These are phyloP conservation scores for Origma solitaria DNA, from an alignment of 2,113 vertebrate species.

Conservation along the genomic window DNA sequence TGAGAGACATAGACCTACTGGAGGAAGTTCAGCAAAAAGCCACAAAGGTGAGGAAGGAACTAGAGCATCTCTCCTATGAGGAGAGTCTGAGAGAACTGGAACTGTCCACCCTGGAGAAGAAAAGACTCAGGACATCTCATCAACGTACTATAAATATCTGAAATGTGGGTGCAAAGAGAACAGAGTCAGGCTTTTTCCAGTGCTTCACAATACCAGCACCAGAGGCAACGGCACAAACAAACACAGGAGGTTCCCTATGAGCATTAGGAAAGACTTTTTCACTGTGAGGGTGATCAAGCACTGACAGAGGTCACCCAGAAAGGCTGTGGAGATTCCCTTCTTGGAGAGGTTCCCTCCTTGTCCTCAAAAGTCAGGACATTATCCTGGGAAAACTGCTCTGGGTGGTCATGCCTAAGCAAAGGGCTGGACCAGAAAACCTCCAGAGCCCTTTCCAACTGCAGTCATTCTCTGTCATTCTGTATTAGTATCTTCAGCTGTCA, in stretches of 20 bases:
- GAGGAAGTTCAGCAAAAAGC: not conserved
- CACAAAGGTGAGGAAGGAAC: not conserved
- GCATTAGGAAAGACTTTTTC: not conserved
- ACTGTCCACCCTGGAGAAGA: not conserved
- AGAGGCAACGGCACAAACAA: not conserved
- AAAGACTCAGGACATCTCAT: not conserved
- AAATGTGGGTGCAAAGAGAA: not conserved
- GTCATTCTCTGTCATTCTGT: not conserved
- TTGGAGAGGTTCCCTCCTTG: not conserved
- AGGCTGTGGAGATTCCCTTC: not conserved
- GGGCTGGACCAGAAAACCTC: not conserved
- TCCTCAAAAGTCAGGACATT: not conserved
- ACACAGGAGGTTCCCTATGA: not conserved
- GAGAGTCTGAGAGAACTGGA: not conserved
- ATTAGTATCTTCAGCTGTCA: not conserved
- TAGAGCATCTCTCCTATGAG: not conserved
- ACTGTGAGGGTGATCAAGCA: not conserved
- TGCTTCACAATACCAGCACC: not conserved
- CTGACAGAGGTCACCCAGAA: not conserved
- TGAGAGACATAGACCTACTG: fast-evolving
- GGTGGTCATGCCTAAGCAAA: not conserved
- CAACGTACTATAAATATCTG: not conserved
- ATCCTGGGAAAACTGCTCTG: not conserved
- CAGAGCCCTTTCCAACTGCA: not conserved
- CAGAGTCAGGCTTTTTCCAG: not conserved